Base-by-base conservation (phyloP, 2,888 invertebrate genomes). In the Thereva unica region DNA sequence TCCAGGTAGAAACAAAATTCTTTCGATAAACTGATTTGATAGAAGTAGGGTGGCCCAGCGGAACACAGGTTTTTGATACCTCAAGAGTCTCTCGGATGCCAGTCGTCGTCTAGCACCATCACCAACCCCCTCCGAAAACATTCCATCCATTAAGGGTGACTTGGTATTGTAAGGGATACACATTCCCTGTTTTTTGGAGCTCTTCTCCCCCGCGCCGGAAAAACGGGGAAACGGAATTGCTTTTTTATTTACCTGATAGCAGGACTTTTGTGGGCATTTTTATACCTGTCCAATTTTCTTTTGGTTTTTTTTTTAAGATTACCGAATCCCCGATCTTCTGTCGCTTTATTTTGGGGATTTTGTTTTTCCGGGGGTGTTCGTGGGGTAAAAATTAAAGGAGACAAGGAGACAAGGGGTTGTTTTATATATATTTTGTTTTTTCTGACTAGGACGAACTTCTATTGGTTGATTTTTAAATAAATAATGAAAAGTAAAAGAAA, bases 1-100 rank as follows among this genome's bases (percentile, higher is more conserved):
- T 40, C 40, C 61, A 61, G 61, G 61, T 50, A 50, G 41, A 61
- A 38, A 50, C 40, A 61, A 50, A 23, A 23, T 23, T 50, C 47
- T 41, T 35, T 61, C 61, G 61, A 61, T 61, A 61, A 61, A 61
- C 50, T 61, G 61, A 61, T 61, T 61, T 61, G 61, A 61, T 61
- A 61, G 23, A 23, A 23, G 23, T 23, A 23, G 23, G 23, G 23
- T 23, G 50, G 40, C 41, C 40, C 38, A 34, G 41, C 61, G 41
- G 40, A 50, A 50, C 50, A 61, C 45, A 23, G 23, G 50, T 50
- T 61, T 61, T 49, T 61, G 61, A 61, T 61, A 49, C 61, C 50
- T n/a, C n/a, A 6, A 4, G 7, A 4, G 61, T 50, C 61, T 40
- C 49, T 23, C 23, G 23, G 23, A 23, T 23, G 2, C 23, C 23